A percentile compares a stretch with the other conserved stretches of the same genome.
Conservation (phyloP, 2,888 invertebrate genomes). For the Rhagonycha lutea region DNA sequence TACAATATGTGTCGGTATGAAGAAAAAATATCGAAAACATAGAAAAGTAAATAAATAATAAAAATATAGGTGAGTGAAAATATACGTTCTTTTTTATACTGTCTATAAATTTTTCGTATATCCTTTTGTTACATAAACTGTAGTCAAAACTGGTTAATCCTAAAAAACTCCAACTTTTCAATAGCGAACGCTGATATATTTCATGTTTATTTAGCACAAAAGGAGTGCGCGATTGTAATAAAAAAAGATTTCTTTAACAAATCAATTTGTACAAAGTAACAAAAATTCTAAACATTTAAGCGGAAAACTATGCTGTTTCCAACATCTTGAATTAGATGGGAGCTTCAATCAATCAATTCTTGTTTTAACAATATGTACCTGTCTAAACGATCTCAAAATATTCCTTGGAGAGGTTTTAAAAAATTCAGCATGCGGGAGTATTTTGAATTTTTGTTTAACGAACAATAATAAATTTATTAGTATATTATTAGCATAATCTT, state of each 20-base stretch:
- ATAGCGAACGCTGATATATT: not conserved
- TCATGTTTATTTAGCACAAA: not conserved
- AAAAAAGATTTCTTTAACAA: not conserved
- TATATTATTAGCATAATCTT: too few species aligned
- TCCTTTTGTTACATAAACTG: not conserved
- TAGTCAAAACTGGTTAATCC: not conserved
- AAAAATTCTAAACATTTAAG: not conserved
- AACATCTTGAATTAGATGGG: not conserved
- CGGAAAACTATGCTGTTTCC: too few species aligned
- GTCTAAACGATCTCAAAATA: too few species aligned
- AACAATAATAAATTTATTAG: not conserved
- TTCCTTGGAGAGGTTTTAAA: too few species aligned
- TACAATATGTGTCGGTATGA: not conserved
- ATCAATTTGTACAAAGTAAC: not conserved
- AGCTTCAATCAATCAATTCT: not conserved
- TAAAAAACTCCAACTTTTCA: not conserved
- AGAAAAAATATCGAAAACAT: not conserved
- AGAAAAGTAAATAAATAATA: not conserved
- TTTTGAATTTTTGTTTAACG: not conserved
- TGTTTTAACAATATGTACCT: too few species aligned
- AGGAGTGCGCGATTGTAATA: too few species aligned
- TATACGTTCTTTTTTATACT: not conserved
- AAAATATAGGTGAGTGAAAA: not conserved
- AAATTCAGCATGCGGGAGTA: too few species aligned
- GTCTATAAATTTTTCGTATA: not conserved